Evolutionary conservation across 2,888 invertebrate species (phyloP), one percentile per base, ranked within the genome.

Genomic region (Cremastobaeus sp.): DNA sequence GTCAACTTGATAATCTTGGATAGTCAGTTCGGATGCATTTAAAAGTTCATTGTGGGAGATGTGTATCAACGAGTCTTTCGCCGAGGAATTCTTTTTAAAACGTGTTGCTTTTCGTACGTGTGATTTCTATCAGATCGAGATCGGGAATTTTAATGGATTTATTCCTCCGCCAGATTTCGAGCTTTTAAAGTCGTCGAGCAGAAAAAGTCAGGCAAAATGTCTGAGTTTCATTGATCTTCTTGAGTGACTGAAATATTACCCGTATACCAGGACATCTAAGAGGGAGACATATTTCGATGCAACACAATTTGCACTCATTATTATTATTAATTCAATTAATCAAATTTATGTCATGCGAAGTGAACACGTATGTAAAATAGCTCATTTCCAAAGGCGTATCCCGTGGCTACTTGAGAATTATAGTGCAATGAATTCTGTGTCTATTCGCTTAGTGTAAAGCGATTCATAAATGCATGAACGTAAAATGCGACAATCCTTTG

Each of bases 341-440:
- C 55, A 65, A 65, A 65, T 65, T 65, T 48, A 25, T 21, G 30
- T 30, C 30, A 17, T 35, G 52, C 30, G 32, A 6, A 25, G 12
- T 35, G 28, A 45, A 45, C 45, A 47, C 14, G 11, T 45, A 54
- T 9, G 45, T 54, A 34, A 54, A 65, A 54, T 37, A 54, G 28
- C 25, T 35, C 54, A 54, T 54, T 54, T 54, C 64, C 54, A 54
- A 65, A 65, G 64, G 54, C 54, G 37, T 65, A 65, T 54, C 64
- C 54, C 45, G 65, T 54, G 65, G 65, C 47, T 54, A 65, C 62
- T 52, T 39, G 43, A 43, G 50, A 64, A 14, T 52, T 64, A 50
- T 50, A 35, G 43, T 43, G 52, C 52, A 52, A 64, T 64, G 52
- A 43, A 64, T 64, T 50, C 41, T 28, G 21, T 34, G 34, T 64